Percentiles rank a stretch among this genome's conserved stretches.
Evolutionary conservation across 2,797 vertebrate species (phyloP).

Genomic region (Typhlichthys subterraneus): DNA sequence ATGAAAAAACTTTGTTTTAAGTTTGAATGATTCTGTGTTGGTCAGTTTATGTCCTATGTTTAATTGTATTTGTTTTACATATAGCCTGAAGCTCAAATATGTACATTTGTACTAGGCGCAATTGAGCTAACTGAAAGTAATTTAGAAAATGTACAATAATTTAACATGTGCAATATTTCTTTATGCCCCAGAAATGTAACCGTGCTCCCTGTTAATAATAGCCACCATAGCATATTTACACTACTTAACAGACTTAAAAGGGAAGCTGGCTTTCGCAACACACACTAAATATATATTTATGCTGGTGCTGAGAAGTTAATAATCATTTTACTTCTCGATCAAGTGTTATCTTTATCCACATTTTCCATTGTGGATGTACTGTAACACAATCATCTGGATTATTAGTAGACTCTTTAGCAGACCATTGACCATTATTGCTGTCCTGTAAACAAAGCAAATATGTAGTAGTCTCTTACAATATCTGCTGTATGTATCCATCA

Average conservation of each 20-base stretch:
- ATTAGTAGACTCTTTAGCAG: too few relatives aligned
- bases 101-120: not conserved
- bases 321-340: too few relatives aligned
- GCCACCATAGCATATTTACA: conserved; percentile 6
- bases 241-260: conserved; percentile 8
- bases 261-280: conserved; percentile 23
- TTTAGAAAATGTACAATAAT: not conserved
- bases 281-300: conserved; percentile 6
- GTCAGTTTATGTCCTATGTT: conserved; percentile 25
- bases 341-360: too few relatives aligned
- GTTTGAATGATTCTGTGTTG: conserved; percentile 25
- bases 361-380: too few relatives aligned
- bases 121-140: conserved; percentile 12
- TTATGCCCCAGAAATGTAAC: not conserved
- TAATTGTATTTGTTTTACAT: conserved; percentile 20
- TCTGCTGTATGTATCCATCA: not conserved
- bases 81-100: conserved; percentile 35
- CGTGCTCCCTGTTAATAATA: not conserved
- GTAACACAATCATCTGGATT: too few relatives aligned
- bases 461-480: not conserved
- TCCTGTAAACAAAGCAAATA: conserved; percentile 30
- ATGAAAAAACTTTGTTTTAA: not conserved
- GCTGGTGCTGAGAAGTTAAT: too few relatives aligned
- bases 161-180: conserved; percentile 52
- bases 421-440: not conserved